Base-by-base conservation (phyloP, 2,888 invertebrate genomes). In the Leucoptera coffeella region DNA sequence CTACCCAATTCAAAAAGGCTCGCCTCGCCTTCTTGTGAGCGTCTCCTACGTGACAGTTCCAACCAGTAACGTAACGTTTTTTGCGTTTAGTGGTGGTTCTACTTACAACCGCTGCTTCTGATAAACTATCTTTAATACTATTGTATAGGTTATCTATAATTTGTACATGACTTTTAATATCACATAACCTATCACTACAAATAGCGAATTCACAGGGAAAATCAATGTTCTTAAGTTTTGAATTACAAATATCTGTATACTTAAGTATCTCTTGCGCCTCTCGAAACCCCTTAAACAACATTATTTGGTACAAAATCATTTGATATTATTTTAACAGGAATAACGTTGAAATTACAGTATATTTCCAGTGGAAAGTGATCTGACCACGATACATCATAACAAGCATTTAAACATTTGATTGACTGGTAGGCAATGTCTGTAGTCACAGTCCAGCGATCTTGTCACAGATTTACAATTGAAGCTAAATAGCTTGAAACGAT, bases 331-430 rank as follows among this genome's bases (percentile, higher is more conserved):
- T 21, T 21, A n/a, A 4, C 10, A 4, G 12, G 25, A 6, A 32
- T 14, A 8, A 27, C 3, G 14, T 22, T 12, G 15, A 36, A 10
- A 12, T 31, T 26, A 31, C 36, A 34, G 12, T 9, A 4, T 1
- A 35, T 4, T 20, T 22, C 4, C 10, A 36, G 7, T 4, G 33
- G 35, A 20, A 29, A 29, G 15, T 35, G 36, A 14, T 34, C 36
- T 2, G 35, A 36, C 30, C 33, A 33, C 3, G n/a, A 30, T 2
- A 30, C 28, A 13, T 33, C 33, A 22, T 34, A 26, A 1, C 14
- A 7, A 6, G 34, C 26, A 3, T 22, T 4, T 7, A 33, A 4
- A 12, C 30, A 14, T 2, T 3, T n/a, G 17, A 35, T 19, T 13
- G 27, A 22, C 14, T 27, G 12, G 17, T n/a, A 10, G 8, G 28